Base-by-base conservation (phyloP, 1,140 invertebrate species). In the Ditylenchus dipsaci region DNA sequence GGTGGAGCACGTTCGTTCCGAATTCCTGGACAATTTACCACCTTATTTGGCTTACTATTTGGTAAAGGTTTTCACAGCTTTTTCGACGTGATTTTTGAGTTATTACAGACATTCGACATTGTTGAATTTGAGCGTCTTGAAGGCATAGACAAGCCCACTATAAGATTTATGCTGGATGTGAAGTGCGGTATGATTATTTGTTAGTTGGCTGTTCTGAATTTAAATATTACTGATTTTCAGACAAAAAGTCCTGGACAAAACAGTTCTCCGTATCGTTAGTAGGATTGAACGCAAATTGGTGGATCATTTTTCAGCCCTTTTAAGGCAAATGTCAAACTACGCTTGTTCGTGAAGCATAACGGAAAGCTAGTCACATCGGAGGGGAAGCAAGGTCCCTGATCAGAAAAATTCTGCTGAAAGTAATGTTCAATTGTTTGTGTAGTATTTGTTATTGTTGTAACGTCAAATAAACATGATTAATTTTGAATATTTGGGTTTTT, bases 1-100 rank as follows among this genome's bases (percentile, higher is more conserved):
- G 42, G 59, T 45, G 8, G 75, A 76, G 65, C 76, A 76, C 53
- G 65, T 73, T 19, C 74, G 74, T 57, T 78, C 74, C 21, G 71
- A 47, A 29, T 49, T 76, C 42, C 64, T 76, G 9, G 61, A 76
- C 42, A 43, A 23, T 43, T 56, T 76, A 0, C 74, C 74, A 17
- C 13, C 58, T 11, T 63, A 45, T 76, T 13, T 76, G 69, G 15
- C 78, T 78, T 65, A 38, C 33, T 38, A 38, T 38, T 38, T 38
- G 33, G 33, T 38, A 38, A n/a, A n/a, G n/a, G n/a, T n/a, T 38
- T 38, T 38, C 11, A 38, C 3, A 38, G 33, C 61, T 47, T 64
- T 75, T 27, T 45, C 29, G 7, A 62, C 69, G 7, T 33, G 42
- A 49, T 27, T 75, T 38, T 38, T 38, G 3, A 3, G 3, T 11